Conservation (phyloP, 2,113 vertebrate species). For the Pteruthius melanotis region DNA sequence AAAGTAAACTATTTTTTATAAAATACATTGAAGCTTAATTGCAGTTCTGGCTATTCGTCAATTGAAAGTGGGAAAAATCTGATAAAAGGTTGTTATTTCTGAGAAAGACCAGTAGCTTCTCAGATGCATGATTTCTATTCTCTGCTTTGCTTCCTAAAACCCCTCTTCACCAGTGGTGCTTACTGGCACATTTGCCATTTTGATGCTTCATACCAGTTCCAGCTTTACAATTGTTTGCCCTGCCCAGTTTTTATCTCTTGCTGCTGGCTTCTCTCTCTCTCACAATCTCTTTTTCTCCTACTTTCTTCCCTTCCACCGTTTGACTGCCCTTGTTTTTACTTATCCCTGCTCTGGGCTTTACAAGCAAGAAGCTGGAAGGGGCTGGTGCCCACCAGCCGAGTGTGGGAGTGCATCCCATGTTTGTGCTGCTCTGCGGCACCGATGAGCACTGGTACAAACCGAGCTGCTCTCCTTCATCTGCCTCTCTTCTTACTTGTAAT, state of each 20-base stretch:
- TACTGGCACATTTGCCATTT: background rate
- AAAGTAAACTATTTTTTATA: conserved; percentile 88
- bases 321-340: background rate
- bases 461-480: background rate
- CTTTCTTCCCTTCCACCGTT: background rate
- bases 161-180: background rate
- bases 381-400: background rate
- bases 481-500: background rate
- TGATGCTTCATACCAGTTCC: background rate
- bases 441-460: background rate
- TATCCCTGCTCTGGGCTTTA: background rate
- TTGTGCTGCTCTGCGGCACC: background rate
- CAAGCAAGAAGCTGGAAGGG: background rate
- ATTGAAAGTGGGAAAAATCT: conserved; percentile 13
- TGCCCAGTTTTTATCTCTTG: background rate
- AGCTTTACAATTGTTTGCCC: background rate
- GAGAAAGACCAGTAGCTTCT: background rate
- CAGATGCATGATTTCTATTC: background rate
- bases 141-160: background rate
- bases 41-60: conserved; percentile 46
- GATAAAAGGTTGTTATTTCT: background rate
- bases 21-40: conserved; percentile 71
- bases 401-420: fast-evolving
- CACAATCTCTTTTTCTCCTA: background rate
- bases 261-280: background rate